phyloP scores from a whole-genome alignment of 2,797 vertebrate genomes.

The Oophaga sylvatica region DNA sequence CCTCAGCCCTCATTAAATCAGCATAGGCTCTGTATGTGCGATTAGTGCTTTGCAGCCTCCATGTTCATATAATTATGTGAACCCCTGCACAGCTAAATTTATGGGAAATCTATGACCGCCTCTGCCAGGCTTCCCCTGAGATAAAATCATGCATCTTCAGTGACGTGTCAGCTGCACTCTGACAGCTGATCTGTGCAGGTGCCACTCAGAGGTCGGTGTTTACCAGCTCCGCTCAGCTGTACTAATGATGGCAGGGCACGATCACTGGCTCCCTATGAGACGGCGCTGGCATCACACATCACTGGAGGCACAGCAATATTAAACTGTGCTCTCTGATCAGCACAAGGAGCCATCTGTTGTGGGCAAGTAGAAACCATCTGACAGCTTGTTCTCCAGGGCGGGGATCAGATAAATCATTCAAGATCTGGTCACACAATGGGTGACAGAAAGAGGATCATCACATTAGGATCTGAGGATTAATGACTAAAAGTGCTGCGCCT shows the following conservation, averaged over 20 bases:
- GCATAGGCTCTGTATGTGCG: too few species aligned
- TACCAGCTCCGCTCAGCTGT: slow-evolving; percentile 20
- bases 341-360: slow-evolving; percentile 52
- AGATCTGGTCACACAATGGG: slow-evolving; percentile 22
- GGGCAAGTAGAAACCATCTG: slow-evolving; percentile 16
- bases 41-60: background rate
- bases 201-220: background rate
- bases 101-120: background rate
- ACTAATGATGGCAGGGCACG: slow-evolving; percentile 10
- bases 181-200: background rate
- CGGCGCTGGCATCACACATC: slow-evolving; percentile 13
- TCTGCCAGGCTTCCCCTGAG: background rate
- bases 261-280: background rate
- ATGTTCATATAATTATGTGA: background rate
- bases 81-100: slow-evolving; percentile 13
- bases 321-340: background rate
- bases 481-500: background rate
- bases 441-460: background rate
- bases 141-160: background rate
- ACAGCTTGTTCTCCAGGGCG: slow-evolving; percentile 26
- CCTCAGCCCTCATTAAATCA: too few species aligned
- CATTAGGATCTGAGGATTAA: background rate
- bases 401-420: slow-evolving; percentile 32
- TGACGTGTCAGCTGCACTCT: background rate
- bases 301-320: slow-evolving; percentile 18